Evolutionary conservation across 2,888 invertebrate genomes (phyloP), one percentile per base, ranked within the genome.

Genomic region (Leptinotarsa peninsularis): DNA sequence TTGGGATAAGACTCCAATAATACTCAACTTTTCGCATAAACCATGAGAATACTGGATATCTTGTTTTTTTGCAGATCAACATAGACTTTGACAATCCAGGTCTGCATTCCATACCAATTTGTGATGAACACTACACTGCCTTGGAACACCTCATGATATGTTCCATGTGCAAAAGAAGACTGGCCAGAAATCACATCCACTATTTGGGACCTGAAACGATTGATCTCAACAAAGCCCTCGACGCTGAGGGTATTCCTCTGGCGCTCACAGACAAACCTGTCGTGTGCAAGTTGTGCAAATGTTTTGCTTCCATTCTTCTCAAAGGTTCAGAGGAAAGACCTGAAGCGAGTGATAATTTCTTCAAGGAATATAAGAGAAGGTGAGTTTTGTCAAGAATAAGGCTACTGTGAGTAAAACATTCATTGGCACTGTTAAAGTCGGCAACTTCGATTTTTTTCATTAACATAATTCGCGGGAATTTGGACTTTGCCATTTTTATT

Each of bases 261-360:
- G 89, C 90, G 82, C 89, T 96, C 83, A 87, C 89, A 2, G 91
- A 93, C 82, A 93, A 93, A 76, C 93, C 94, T 0, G 94, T 94
- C 70, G 92, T 96, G 63, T 96, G 96, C 88, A 96, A 95, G 88
- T 88, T 94, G 33, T 96, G 96, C 83, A 92, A 94, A 74, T 93
- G 94, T 87, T 96, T 94, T 88, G 93, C 93, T 81, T 92, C 93
- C 77, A 87, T 95, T 71, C 89, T 94, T 75, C 90, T 93, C 82
- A 93, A 94, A 76, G 92, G 91, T 3, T 90, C 90, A 0, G 91
- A 91, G 76, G 88, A 88, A 27, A 84, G 85, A 71, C 85, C 81
- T 79, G 88, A 82, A 85, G 90, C 89, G 87, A 91, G 88, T 84
- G 86, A 84, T 5, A 85, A 86, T 18, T 93, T 93, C 84, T 91